Evolutionary conservation across 2,797 vertebrate species (phyloP).

Genomic region (Argya squamiceps): DNA sequence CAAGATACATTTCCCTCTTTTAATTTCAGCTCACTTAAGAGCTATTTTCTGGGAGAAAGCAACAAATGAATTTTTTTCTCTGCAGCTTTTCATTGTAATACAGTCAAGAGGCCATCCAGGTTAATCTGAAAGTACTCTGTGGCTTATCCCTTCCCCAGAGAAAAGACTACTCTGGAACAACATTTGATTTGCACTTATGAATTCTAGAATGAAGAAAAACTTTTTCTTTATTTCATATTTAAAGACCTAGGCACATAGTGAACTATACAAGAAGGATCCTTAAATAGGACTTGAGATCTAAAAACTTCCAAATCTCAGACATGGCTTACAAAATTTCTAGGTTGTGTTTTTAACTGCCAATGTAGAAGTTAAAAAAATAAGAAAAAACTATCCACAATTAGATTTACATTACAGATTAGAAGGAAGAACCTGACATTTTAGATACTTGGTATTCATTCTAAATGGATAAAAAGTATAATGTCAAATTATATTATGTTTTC

Average conservation of each 20-base stretch:
- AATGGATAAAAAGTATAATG: neutral
- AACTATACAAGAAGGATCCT: neutral
- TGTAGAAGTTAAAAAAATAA: neutral
- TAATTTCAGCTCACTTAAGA: neutral
- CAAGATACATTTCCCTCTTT: neutral
- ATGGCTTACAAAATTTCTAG: neutral
- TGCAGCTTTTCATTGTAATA: neutral
- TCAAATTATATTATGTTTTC: neutral
- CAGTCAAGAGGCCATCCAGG: neutral
- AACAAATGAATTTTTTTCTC: neutral
- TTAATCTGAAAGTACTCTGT: neutral
- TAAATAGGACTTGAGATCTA: neutral
- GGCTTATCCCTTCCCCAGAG: neutral
- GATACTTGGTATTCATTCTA: neutral
- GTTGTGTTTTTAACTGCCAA: neutral
- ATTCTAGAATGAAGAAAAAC: neutral
- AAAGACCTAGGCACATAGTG: neutral
- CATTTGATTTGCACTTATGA: neutral
- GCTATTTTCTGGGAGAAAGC: neutral
- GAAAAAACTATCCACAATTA: neutral
- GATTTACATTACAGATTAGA: neutral
- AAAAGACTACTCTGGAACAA: neutral
- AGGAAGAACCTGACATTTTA: neutral
- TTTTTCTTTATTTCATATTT: neutral
- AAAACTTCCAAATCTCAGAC: neutral